These are phyloP conservation scores for Neomorphus geoffroyi DNA, from an alignment of 2,797 vertebrate genomes.

Conservation along the genomic window DNA sequence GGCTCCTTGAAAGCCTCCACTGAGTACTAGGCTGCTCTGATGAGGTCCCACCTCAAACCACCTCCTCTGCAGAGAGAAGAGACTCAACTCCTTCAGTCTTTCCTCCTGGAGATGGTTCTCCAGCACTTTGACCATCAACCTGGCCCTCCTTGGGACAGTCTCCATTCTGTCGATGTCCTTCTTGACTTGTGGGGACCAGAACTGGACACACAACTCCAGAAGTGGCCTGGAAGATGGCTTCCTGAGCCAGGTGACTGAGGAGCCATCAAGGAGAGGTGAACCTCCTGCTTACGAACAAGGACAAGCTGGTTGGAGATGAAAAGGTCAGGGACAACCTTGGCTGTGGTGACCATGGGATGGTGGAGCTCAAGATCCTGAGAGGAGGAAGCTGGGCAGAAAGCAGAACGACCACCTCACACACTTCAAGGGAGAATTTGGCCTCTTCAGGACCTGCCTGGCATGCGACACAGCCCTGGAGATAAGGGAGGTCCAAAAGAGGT, in stretches of 20 bases:
- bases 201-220: neutral
- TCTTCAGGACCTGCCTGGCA: neutral
- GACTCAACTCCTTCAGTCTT: neutral
- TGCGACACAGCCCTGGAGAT: neutral
- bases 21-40: no score
- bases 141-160: neutral
- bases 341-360: neutral
- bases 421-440: neutral
- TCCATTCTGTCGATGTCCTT: neutral
- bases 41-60: accelerated
- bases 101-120: neutral
- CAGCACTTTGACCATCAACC: neutral
- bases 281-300: accelerated
- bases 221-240: neutral
- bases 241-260: neutral
- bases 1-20: neutral
- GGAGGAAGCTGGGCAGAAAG: neutral
- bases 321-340: neutral
- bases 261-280: neutral
- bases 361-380: neutral
- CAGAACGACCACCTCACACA: neutral
- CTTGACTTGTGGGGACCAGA: neutral
- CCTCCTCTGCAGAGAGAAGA: neutral
- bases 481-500: neutral
- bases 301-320: neutral